Evolutionary conservation across 2,797 vertebrate genomes (phyloP).

Genomic region (Tiaroga cobitis): DNA sequence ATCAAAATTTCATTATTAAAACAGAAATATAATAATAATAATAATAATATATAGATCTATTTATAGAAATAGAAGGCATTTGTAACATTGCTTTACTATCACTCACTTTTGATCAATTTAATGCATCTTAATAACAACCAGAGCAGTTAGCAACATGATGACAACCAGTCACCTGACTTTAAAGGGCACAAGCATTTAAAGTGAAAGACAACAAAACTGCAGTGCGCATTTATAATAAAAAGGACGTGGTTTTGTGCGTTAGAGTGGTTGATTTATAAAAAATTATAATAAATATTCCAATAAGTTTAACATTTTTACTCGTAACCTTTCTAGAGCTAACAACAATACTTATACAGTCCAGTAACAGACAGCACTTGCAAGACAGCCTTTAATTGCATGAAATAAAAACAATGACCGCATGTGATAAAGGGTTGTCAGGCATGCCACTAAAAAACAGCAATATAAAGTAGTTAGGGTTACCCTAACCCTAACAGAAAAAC

Average conservation of each 20-base stretch:
- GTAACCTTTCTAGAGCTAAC: too few relatives aligned
- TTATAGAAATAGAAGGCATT: too few relatives aligned
- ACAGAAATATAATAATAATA: too few relatives aligned
- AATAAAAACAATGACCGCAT: background rate
- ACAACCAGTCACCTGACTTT: background rate
- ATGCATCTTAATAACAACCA: too few relatives aligned
- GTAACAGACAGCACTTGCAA: background rate
- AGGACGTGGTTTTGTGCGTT: background rate
- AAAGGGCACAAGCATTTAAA: background rate
- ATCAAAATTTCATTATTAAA: too few relatives aligned
- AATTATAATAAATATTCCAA: background rate
- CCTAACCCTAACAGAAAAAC: background rate
- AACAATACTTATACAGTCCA: background rate
- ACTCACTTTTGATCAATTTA: too few relatives aligned
- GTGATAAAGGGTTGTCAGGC: background rate
- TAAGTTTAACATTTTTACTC: background rate
- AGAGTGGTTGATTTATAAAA: background rate
- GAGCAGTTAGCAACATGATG: too few relatives aligned
- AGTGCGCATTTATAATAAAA: background rate
- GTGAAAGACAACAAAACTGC: background rate
- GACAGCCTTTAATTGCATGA: constrained; percentile 33
- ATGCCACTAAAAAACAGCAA: constrained; percentile 5
- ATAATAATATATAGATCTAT: too few relatives aligned
- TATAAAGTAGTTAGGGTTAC: too few relatives aligned
- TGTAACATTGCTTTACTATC: too few relatives aligned